Percentiles rank a stretch among this genome's conserved stretches.
Evolutionary conservation across 2,113 vertebrate genomes (phyloP).

Genomic region (Prietella phreatophila): DNA sequence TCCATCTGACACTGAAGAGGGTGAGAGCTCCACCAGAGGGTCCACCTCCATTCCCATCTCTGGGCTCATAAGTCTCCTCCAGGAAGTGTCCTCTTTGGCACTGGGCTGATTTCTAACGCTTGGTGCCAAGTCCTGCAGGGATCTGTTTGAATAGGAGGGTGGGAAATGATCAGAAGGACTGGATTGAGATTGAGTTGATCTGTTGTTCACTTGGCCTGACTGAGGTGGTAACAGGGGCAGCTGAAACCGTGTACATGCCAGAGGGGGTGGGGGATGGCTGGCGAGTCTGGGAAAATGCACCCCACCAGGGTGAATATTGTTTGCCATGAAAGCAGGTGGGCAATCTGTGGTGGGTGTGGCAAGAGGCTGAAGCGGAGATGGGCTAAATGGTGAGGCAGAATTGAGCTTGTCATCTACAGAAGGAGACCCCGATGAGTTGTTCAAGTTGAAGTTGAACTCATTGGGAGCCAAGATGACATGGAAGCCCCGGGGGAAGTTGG

Average conservation of each 20-base stretch:
- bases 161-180: slow-evolving; percentile 21
- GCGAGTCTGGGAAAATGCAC: slow-evolving; percentile 65
- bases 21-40: slow-evolving; percentile 75
- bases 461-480: slow-evolving; percentile 87
- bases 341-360: slow-evolving; percentile 73
- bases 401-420: slow-evolving; percentile 75
- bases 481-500: slow-evolving; percentile 84
- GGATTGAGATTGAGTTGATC: slow-evolving; percentile 6
- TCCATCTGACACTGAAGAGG: slow-evolving; percentile 61
- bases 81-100: slow-evolving; percentile 77
- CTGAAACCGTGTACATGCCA: slow-evolving; percentile 43
- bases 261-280: slow-evolving; percentile 64
- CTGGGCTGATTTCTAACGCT: slow-evolving; percentile 63
- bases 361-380: slow-evolving; percentile 67
- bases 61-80: slow-evolving; percentile 85
- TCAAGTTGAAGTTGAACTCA: slow-evolving; percentile 83
- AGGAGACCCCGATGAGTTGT: slow-evolving; percentile 74
- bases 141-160: slow-evolving; percentile 14
- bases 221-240: slow-evolving; percentile 37
- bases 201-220: slow-evolving; percentile 4
- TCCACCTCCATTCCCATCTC: slow-evolving; percentile 60
- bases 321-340: slow-evolving; percentile 72
- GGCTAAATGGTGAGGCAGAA: slow-evolving; percentile 77
- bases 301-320: slow-evolving; percentile 56
- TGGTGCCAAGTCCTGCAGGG: slow-evolving; percentile 27